phyloP scores from a whole-genome alignment of 2,888 invertebrate genomes.

The Hyalella azteca region DNA sequence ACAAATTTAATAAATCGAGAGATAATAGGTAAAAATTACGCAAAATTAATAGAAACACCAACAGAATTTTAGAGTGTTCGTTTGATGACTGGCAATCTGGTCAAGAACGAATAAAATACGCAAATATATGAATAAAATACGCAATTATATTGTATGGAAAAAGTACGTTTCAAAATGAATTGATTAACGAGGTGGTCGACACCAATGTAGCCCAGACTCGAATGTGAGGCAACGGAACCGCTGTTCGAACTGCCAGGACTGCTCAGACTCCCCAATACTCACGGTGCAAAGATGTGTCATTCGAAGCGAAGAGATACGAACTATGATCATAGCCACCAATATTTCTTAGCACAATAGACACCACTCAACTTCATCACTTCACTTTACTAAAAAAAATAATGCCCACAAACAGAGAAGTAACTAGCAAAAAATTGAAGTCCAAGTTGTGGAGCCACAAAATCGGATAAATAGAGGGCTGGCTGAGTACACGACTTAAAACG shows the following conservation, averaged over 20 bases:
- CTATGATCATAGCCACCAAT: background rate
- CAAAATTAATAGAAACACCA: too few relatives aligned
- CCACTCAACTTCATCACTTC: slow-evolving; percentile 1
- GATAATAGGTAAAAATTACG: too few relatives aligned
- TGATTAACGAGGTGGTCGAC: too few relatives aligned
- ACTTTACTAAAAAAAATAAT: background rate
- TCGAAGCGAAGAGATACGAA: background rate
- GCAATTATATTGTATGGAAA: too few relatives aligned
- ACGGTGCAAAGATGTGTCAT: background rate
- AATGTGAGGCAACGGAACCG: background rate
- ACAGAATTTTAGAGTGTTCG: too few relatives aligned
- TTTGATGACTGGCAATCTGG: too few relatives aligned
- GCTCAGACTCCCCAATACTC: background rate
- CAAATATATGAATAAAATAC: too few relatives aligned
- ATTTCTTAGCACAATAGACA: background rate
- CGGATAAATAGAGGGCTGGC: slow-evolving; percentile 15
- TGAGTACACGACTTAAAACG: slow-evolving; percentile 4
- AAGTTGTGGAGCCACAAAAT: slow-evolving; percentile 18
- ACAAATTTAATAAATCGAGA: too few relatives aligned
- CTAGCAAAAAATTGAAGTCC: background rate
- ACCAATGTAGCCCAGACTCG: too few relatives aligned
- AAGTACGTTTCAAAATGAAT: too few relatives aligned
- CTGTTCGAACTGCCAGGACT: background rate
- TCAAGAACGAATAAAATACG: too few relatives aligned
- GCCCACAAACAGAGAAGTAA: background rate